Base-by-base conservation (phyloP, 2,797 vertebrate species). In the Crocidura indochinensis region DNA sequence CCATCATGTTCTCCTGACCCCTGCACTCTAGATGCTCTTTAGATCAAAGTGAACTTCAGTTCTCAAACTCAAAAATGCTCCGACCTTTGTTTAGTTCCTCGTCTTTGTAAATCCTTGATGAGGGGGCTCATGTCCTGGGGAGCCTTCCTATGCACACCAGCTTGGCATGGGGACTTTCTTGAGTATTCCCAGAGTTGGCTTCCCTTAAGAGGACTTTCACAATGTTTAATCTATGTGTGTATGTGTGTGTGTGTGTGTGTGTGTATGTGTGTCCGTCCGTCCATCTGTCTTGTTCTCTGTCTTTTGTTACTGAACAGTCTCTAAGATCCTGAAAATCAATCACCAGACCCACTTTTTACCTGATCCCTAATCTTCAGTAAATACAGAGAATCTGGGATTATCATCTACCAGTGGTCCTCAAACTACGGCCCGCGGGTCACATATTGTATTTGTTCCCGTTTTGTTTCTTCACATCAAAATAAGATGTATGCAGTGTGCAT, bases 41-140 rank as follows among this genome's bases (percentile, higher is more conserved):
- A 20, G 74, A 60, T 71, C 27, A 93, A 46, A 87, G 1, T 77
- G 26, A 90, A 83, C 67, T 92, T 81, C 44, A 88, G 64, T 49
- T 88, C 84, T 84, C 71, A 71, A 84, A 91, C 29, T 68, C 79
- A 83, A 69, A n/a, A 87, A 91, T 71, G 44, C 29, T 76, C 83
- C 87, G 77, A 81, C 38, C 24, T 47, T 76, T 88, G 31, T 31
- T 71, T 27, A 31, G 38, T 38, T 26, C 68, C 29, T 17, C 3
- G 38, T 91, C 74, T 90, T 81, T 44, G 38, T 46, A 80, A 91
- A 88, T 77, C 91, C 88, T 56, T 73, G 31, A 47, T 29, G 56
- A 94, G 10, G 56, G 92, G 14, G n/a, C 76, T 71, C 53, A 84
- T 38, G 77, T 86, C 62, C 77, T 78, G 64, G 14, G 84, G 79